Evolutionary conservation across 2,888 invertebrate species (phyloP), one percentile per base, ranked within the genome.

Genomic region (Fissipunctia ypsillon): DNA sequence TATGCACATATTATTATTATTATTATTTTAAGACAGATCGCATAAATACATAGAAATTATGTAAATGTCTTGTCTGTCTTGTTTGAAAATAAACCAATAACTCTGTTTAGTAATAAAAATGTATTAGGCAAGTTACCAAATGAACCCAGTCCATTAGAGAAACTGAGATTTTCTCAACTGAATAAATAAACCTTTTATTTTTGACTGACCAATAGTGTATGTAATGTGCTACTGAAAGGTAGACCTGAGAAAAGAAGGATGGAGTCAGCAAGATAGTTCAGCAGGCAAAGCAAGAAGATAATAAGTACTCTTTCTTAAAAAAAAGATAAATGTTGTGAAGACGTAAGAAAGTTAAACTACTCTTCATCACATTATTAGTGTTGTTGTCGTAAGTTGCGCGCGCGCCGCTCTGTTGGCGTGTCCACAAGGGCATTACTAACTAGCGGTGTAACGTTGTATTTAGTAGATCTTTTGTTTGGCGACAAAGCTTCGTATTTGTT

Each of bases 371-470:
- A 0, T 57, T 9, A 16, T 0, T 2, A 10, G 41, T 73, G 64
- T 12, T 56, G 60, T 67, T 64, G 66, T 81, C 38, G 75, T 74
- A 43, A 69, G 66, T 38, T 64, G 66, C 71, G 69, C 59, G 52
- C 61, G 63, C 72, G 78, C n/a, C 64, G 68, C 56, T 60, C 65
- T 57, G 66, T 79, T 81, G 81, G 80, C 81, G 61, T 41, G 69
- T 25, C 48, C 16, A 67, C 81, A 79, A 83, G 81, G 83, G 69
- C 83, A 76, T 72, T 69, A 76, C 71, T 71, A 68, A 79, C 59
- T 64, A 60, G 48, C 38, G 19, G 64, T 31, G 65, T 59, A 69
- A n/a, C 59, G 54, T 76, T 57, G 83, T 76, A 76, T 79, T n/a
- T 69, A 67, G 73, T 70, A 60, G 74, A 65, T 57, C 83, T 82